Evolutionary conservation across 2,797 vertebrate genomes (phyloP).

Genomic region (Pseudopleuronectes americanus): DNA sequence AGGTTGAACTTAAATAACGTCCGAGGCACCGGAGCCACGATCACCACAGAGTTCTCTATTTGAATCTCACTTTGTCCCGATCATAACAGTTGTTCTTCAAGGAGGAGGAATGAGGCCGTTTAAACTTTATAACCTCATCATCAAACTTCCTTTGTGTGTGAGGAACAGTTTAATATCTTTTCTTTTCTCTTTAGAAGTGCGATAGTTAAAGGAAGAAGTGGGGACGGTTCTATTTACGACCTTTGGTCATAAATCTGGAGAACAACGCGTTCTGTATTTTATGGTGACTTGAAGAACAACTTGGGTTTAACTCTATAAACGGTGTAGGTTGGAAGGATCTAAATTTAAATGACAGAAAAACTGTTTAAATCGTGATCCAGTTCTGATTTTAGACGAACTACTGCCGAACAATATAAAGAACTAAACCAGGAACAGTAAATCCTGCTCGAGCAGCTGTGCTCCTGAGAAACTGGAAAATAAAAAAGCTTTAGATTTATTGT

Average conservation of each 20-base stretch:
- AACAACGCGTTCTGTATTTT: not conserved
- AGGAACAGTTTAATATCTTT: not conserved
- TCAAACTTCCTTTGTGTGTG: not conserved
- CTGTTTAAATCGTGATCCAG: not conserved
- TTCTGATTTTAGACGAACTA: no score
- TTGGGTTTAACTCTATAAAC: not conserved
- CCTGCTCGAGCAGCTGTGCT: not conserved
- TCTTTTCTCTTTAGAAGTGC: no score
- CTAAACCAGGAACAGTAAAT: not conserved
- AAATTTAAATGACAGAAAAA: not conserved
- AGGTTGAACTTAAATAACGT: no score
- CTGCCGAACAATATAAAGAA: not conserved
- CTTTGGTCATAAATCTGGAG: not conserved
- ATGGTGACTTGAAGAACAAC: not conserved
- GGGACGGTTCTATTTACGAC: not conserved
- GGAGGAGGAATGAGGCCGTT: not conserved
- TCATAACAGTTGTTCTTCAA: not conserved
- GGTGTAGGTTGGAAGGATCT: no score
- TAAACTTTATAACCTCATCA: not conserved
- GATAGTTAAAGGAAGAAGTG: not conserved
- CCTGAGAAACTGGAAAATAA: conserved; percentile 47
- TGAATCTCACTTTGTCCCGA: no score
- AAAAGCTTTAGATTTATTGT: conserved; percentile 59
- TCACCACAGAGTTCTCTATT: no score
- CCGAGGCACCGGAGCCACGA: no score